Conservation (phyloP, 2,113 vertebrate genomes). For the Psilopogon haemacephalus region DNA sequence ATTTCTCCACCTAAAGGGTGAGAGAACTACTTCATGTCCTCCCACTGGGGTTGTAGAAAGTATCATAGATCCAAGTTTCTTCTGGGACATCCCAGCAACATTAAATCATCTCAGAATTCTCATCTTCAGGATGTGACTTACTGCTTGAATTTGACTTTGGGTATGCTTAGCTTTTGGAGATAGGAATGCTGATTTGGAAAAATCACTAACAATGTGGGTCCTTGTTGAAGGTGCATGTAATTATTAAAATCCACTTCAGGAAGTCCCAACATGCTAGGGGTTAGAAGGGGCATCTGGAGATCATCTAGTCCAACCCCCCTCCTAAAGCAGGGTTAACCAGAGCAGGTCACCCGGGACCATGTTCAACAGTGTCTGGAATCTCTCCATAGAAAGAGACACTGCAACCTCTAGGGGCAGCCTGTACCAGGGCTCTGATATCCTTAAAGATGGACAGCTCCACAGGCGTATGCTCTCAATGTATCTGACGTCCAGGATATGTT, state of each 20-base stretch:
- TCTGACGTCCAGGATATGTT: neutral
- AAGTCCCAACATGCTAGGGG: no score
- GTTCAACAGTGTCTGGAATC: no score
- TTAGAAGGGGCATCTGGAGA: no score
- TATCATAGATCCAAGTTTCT: neutral
- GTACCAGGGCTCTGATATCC: no score
- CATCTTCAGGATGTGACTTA: neutral
- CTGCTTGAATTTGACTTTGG: neutral
- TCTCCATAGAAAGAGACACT: no score
- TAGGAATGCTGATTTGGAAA: neutral
- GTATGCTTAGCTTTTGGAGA: neutral
- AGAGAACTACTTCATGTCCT: neutral
- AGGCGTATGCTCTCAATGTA: neutral
- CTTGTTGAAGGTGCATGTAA: neutral
- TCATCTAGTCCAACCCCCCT: no score
- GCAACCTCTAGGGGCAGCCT: no score
- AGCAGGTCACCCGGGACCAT: no score
- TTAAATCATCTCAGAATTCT: neutral
- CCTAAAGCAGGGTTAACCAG: no score
- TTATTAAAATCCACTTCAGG: neutral
- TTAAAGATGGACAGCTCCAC: neutral
- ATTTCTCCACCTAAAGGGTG: no score
- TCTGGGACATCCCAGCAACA: neutral
- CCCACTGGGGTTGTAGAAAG: neutral
- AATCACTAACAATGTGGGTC: accelerated